Percentiles rank a stretch among this genome's conserved stretches.
Evolutionary conservation across 2,797 vertebrate species (phyloP).

Genomic region (Xenopus petersii): DNA sequence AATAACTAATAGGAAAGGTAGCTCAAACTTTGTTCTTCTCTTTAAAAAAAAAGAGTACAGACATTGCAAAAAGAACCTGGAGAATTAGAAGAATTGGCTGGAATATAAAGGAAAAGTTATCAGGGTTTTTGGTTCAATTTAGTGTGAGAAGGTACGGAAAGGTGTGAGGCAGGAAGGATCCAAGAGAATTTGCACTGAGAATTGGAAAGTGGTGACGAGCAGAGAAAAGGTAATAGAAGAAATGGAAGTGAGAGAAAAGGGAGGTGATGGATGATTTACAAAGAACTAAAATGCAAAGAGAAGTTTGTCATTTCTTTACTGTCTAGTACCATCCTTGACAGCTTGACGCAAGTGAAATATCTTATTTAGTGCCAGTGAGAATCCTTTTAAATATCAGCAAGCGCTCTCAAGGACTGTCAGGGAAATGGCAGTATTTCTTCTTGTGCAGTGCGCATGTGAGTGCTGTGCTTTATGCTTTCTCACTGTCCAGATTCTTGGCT

Average conservation of each 20-base stretch:
- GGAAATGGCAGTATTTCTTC: constrained; percentile 52
- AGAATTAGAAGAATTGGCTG: no score
- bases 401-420: constrained; percentile 66
- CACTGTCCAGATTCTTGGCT: constrained; percentile 1
- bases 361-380: constrained; percentile 67
- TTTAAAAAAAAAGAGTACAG: no score
- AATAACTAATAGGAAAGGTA: no score
- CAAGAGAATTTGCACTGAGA: constrained; percentile 1
- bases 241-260: background rate
- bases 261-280: constrained; percentile 57
- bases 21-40: no score
- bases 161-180: background rate
- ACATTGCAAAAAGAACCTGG: no score
- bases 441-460: background rate
- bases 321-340: constrained; percentile 62
- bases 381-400: constrained; percentile 67
- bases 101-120: background rate
- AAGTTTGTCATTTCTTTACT: constrained; percentile 60
- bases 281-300: constrained; percentile 64
- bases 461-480: constrained; percentile 11
- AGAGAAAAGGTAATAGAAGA: background rate
- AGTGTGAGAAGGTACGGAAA: background rate
- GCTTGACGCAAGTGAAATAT: constrained; percentile 68
- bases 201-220: background rate
- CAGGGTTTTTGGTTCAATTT: background rate